phyloP scores from a whole-genome alignment of 2,113 vertebrate species.

The Atlantisia rogersi region DNA sequence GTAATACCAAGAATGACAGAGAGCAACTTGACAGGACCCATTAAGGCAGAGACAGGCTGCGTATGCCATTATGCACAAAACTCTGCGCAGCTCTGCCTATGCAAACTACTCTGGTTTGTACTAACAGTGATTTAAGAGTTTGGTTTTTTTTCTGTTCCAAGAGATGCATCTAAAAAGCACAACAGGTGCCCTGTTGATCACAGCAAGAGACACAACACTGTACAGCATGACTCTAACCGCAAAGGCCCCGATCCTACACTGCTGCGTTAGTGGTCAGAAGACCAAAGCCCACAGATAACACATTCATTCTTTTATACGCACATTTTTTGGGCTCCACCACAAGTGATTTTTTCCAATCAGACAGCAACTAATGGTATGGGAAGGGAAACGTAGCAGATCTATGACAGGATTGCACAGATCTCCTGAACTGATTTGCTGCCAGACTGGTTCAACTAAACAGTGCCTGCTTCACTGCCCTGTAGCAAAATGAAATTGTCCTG shows the following conservation, averaged over 20 bases:
- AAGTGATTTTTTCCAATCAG: background rate
- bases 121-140: slow-evolving; percentile 9
- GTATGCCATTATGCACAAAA: background rate
- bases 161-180: background rate
- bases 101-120: background rate
- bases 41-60: background rate
- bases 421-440: background rate
- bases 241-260: background rate
- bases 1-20: background rate
- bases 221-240: background rate
- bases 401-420: background rate
- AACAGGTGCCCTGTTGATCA: background rate
- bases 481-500: background rate
- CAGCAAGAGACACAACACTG: background rate
- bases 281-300: background rate
- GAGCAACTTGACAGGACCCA: slow-evolving; percentile 24
- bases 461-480: background rate
- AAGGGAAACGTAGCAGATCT: background rate
- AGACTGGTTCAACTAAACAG: background rate
- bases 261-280: background rate
- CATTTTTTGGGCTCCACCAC: background rate
- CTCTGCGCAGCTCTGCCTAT: background rate
- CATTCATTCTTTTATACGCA: background rate
- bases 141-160: background rate
- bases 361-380: background rate